phyloP scores from a whole-genome alignment of 2,797 vertebrate species.

The Lithobates sylvaticus region DNA sequence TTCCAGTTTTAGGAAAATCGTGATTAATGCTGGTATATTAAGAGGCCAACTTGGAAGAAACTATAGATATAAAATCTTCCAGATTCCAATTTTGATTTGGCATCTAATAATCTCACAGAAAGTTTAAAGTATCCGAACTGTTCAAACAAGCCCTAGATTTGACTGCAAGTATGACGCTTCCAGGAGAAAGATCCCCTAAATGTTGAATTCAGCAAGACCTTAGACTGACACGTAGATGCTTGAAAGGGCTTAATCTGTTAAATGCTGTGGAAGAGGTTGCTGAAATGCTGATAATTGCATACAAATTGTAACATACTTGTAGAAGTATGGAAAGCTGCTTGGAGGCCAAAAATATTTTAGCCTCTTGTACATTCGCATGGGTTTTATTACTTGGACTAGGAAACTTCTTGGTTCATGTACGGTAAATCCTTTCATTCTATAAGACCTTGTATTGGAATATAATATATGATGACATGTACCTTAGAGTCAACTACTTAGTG shows the following conservation, averaged over 20 bases:
- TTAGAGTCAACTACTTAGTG: too few relatives aligned
- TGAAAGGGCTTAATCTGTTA: not conserved
- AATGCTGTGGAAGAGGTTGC: not conserved
- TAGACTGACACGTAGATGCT: not conserved
- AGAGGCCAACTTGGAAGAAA: constrained; percentile 48
- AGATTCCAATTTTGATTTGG: constrained; percentile 43
- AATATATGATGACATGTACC: too few relatives aligned
- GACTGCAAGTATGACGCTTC: not conserved
- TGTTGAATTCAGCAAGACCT: not conserved
- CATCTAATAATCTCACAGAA: constrained; percentile 23
- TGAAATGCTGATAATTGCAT: not conserved
- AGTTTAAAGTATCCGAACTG: constrained; percentile 17
- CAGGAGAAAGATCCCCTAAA: not conserved
- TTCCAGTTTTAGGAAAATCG: constrained; percentile 54
- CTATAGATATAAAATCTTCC: constrained; percentile 37
- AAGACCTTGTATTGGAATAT: too few relatives aligned
- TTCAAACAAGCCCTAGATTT: constrained; percentile 15
- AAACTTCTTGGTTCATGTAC: not conserved
- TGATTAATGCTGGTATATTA: constrained; percentile 45
- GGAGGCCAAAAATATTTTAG: constrained; percentile 6
- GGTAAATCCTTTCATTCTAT: not conserved
- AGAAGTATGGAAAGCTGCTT: not conserved
- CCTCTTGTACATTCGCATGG: not conserved
- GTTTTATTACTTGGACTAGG: not conserved
- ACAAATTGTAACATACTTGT: not conserved